Evolutionary conservation across 2,888 invertebrate species (phyloP).

Genomic region (Teleiodes luculella): DNA sequence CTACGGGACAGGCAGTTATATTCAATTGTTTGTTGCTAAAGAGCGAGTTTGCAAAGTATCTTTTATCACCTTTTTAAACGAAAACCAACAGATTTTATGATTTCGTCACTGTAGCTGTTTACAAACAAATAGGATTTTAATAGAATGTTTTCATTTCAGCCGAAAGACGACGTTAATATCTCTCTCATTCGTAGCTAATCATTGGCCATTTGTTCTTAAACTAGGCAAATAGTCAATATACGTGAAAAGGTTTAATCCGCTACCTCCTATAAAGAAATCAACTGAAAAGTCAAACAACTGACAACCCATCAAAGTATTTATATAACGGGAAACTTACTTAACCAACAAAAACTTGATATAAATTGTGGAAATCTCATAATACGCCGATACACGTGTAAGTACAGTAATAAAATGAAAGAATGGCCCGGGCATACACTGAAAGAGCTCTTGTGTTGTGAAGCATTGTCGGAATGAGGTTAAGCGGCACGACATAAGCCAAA

Average conservation of each 20-base stretch:
- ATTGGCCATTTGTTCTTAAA: too few relatives aligned
- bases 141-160: too few relatives aligned
- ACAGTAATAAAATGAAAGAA: slow-evolving; percentile 15
- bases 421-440: slow-evolving; percentile 10
- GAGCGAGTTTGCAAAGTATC: not conserved
- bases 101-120: too few relatives aligned
- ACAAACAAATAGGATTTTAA: too few relatives aligned
- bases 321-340: too few relatives aligned
- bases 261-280: too few relatives aligned
- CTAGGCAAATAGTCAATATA: too few relatives aligned
- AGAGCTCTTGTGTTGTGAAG: slow-evolving; percentile 16
- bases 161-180: too few relatives aligned
- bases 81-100: not conserved
- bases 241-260: too few relatives aligned
- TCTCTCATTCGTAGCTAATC: too few relatives aligned
- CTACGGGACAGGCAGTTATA: not conserved
- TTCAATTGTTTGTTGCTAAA: slow-evolving; percentile 6
- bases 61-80: not conserved
- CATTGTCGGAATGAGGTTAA: slow-evolving; percentile 43
- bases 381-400: slow-evolving; percentile 2
- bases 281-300: not conserved
- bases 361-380: not conserved
- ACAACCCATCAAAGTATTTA: not conserved
- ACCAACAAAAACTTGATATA: too few relatives aligned
- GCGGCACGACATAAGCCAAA: slow-evolving; percentile 36